Conservation (phyloP, 2,113 vertebrate species). For the Siniperca knerii region DNA sequence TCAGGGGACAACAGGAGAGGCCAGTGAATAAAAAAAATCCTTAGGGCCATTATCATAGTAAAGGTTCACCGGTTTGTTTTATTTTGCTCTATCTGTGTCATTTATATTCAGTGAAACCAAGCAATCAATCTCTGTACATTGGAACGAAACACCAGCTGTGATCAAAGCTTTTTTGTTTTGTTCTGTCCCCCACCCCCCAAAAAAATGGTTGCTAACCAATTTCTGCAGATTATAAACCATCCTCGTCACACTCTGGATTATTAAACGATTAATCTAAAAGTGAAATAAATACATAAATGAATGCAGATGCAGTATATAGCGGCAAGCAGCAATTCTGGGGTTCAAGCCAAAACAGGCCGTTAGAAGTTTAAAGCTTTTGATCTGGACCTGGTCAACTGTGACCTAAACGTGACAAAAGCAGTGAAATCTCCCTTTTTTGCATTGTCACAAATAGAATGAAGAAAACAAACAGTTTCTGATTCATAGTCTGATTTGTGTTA, state of each 20-base stretch:
- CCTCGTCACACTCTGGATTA: neutral
- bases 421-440: too few species aligned
- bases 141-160: conserved; percentile 18
- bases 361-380: too few species aligned
- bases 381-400: too few species aligned
- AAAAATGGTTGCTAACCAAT: conserved; percentile 10
- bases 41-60: conserved; percentile 4
- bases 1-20: neutral
- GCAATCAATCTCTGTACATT: conserved; percentile 39
- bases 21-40: neutral
- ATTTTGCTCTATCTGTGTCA: neutral
- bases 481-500: too few species aligned
- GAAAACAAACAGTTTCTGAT: too few species aligned
- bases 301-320: neutral
- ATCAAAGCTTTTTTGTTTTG: neutral
- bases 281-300: conserved; percentile 7
- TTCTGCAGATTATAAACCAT: neutral
- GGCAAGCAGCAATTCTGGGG: too few species aligned
- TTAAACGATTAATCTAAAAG: conserved; percentile 17
- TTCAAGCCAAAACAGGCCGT: too few species aligned
- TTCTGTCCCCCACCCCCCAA: neutral
- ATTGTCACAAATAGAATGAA: too few species aligned
- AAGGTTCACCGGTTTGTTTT: neutral
- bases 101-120: conserved; percentile 40
- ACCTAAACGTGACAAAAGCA: too few species aligned